These are phyloP conservation scores for Brachionus paranguensis DNA, from an alignment of 1,140 invertebrate genomes.

Conservation along the genomic window DNA sequence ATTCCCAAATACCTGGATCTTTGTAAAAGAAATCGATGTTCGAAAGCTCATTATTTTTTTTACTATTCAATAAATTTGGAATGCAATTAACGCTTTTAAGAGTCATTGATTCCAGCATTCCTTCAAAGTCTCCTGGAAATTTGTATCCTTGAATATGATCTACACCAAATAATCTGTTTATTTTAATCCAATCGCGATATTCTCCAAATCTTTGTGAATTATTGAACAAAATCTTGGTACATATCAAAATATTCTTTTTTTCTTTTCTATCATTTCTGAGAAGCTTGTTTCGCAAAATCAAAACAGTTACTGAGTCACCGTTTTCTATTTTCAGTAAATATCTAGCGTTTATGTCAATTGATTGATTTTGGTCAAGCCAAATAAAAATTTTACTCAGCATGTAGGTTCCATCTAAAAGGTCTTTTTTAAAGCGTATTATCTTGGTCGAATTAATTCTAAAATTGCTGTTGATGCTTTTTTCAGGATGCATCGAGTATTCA, in stretches of 20 bases:
- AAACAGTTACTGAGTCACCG: not conserved
- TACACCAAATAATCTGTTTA: not conserved
- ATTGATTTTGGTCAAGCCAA: not conserved
- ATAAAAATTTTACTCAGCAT: not conserved
- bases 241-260: not conserved
- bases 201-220: not conserved
- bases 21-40: not conserved
- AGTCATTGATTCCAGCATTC: not conserved
- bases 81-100: not conserved
- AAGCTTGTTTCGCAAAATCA: not conserved
- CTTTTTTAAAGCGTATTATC: not conserved
- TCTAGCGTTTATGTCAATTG: not conserved
- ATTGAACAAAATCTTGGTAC: not conserved
- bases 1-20: not conserved
- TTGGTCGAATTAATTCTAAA: not conserved
- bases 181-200: not conserved
- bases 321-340: not conserved
- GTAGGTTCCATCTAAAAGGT: not conserved
- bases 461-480: not conserved
- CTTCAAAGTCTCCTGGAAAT: not conserved
- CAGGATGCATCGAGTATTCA: not conserved
- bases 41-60: not conserved
- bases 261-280: not conserved
- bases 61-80: not conserved
- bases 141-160: not conserved